Evolutionary conservation across 2,113 vertebrate species (phyloP).

Genomic region (Nasalis larvatus): DNA sequence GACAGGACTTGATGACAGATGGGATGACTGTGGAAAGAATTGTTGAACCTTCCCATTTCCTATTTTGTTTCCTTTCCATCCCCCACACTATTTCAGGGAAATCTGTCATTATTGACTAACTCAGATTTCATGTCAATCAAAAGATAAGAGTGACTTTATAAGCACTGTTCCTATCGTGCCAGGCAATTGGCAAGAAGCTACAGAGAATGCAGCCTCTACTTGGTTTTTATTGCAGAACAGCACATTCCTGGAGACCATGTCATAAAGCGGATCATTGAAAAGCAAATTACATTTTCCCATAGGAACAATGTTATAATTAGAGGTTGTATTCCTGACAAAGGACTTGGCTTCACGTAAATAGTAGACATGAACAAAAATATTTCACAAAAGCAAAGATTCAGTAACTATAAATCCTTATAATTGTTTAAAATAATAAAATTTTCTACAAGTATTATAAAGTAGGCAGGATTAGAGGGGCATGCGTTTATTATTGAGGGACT

Average conservation of each 20-base stretch:
- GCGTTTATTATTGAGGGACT: conserved; percentile 42
- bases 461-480: conserved; percentile 17
- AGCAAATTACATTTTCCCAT: conserved; percentile 68
- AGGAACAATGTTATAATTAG: conserved; percentile 65
- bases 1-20: not conserved
- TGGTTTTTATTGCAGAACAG: conserved; percentile 45
- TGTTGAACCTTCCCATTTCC: not conserved
- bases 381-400: conserved; percentile 63
- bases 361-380: conserved; percentile 48
- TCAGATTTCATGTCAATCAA: conserved; percentile 37
- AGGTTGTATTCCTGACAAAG: conserved; percentile 57
- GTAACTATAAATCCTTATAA: conserved; percentile 63
- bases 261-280: conserved; percentile 64
- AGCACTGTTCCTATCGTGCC: not conserved
- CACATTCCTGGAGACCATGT: conserved; percentile 51
- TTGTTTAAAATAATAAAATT: conserved; percentile 65
- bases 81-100: not conserved
- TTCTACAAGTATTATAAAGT: conserved; percentile 58
- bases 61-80: not conserved
- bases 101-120: not conserved
- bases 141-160: conserved; percentile 42
- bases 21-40: not conserved
- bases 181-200: conserved; percentile 51
- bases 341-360: conserved; percentile 59
- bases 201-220: not conserved